Evolutionary conservation across 1,140 invertebrate species (phyloP).

Genomic region (Ips nitidus): DNA sequence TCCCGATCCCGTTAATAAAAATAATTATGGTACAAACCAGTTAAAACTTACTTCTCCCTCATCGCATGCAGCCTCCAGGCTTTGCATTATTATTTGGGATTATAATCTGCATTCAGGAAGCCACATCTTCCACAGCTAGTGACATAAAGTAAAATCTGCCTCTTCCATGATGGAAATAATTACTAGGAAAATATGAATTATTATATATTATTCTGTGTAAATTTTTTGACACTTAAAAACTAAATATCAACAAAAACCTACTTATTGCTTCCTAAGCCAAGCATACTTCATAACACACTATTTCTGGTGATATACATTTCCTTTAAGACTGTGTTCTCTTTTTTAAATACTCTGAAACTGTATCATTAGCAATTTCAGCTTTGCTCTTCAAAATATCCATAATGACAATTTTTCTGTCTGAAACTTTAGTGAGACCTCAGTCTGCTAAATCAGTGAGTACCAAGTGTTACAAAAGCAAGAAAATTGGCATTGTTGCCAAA

Average conservation of each 20-base stretch:
- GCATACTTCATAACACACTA: background rate
- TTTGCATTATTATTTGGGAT: conserved; percentile 59
- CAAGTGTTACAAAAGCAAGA: too few species aligned
- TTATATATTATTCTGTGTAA: background rate
- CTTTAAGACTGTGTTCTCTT: background rate
- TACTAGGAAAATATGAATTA: background rate
- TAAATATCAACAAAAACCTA: background rate
- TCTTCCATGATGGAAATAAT: conserved; percentile 7
- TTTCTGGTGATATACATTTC: conserved; percentile 1
- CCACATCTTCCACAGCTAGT: conserved; percentile 41
- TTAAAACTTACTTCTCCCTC: conserved; percentile 60
- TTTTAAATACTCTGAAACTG: too few species aligned
- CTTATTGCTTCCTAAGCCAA: background rate
- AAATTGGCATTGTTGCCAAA: too few species aligned
- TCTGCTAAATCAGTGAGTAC: too few species aligned
- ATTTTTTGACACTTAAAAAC: background rate
- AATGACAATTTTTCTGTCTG: too few species aligned
- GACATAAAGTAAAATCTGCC: background rate
- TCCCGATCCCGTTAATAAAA: background rate
- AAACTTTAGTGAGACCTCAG: too few species aligned
- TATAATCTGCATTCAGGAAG: conserved; percentile 53
- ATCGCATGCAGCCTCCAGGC: conserved; percentile 63
- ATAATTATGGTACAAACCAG: background rate
- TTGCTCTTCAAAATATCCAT: too few species aligned
- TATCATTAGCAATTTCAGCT: too few species aligned